phyloP scores from a whole-genome alignment of 2,888 invertebrate species.

The Hydrotaea diabolus region DNA sequence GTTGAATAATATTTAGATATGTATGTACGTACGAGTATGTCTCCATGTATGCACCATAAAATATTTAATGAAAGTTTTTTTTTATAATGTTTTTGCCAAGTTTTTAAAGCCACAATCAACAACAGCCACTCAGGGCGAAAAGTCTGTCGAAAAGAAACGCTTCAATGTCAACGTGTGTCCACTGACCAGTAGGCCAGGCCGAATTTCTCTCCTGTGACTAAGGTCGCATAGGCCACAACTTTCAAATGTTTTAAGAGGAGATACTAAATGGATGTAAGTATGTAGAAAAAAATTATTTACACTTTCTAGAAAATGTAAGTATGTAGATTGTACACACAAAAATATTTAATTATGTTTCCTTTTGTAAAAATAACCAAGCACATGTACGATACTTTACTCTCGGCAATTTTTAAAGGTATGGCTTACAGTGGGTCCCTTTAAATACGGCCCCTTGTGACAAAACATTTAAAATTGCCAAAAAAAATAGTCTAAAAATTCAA shows the following conservation, averaged over 20 bases:
- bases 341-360: no score
- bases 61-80: slow-evolving; percentile 27
- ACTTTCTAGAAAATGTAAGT: no score
- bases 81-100: slow-evolving; percentile 32
- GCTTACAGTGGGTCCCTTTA: no score
- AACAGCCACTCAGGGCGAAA: slow-evolving; percentile 7
- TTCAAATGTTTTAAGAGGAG: background rate
- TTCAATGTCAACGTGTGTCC: background rate
- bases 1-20: slow-evolving; percentile 25
- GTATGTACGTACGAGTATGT: background rate
- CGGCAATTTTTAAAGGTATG: no score
- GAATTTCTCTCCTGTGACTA: slow-evolving; percentile 9
- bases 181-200: background rate
- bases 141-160: background rate
- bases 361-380: no score
- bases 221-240: slow-evolving; percentile 5
- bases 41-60: background rate
- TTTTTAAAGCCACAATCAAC: background rate
- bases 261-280: no score
- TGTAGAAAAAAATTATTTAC: no score
- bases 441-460: no score
- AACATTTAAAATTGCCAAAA: no score
- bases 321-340: no score
- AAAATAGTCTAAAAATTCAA: no score
- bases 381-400: no score